A percentile compares a stretch with the other conserved stretches of the same genome.
phyloP scores from a whole-genome alignment of 2,888 invertebrate species.

The Epirrhoe alternata region DNA sequence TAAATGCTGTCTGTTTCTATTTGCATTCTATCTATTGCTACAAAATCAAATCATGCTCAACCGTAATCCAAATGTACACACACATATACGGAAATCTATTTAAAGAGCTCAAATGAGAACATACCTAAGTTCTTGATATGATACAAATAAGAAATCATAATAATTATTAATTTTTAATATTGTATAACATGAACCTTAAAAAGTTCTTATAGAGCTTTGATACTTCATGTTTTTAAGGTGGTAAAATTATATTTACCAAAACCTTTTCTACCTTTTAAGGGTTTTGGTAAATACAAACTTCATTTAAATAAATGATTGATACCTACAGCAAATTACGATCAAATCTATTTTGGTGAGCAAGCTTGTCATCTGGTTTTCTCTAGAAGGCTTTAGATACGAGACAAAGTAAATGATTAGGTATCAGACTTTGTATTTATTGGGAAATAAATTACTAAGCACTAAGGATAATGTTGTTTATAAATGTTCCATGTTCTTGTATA shows the following conservation, averaged over 20 bases:
- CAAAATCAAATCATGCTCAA: slow-evolving; percentile 29
- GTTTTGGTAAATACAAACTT: background rate
- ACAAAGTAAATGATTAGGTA: slow-evolving; percentile 1
- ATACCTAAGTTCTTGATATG: background rate
- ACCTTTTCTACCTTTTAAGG: background rate
- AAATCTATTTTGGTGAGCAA: slow-evolving; percentile 34
- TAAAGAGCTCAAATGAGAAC: slow-evolving; percentile 1
- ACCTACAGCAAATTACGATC: slow-evolving; percentile 17
- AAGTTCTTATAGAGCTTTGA: too few relatives aligned
- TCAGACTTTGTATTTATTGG: background rate
- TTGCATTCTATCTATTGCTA: slow-evolving; percentile 36
- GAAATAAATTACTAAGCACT: background rate
- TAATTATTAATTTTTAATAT: too few relatives aligned
- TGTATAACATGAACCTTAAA: too few relatives aligned
- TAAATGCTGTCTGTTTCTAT: slow-evolving; percentile 38
- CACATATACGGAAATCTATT: slow-evolving; percentile 27
- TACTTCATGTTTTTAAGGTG: background rate
- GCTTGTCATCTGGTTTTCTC: slow-evolving; percentile 34
- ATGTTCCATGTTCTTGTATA: background rate
- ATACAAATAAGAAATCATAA: background rate
- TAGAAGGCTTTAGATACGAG: slow-evolving; percentile 6
- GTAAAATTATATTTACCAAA: background rate
- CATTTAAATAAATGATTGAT: slow-evolving; percentile 31
- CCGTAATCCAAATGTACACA: slow-evolving; percentile 17
- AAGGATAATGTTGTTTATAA: background rate